Evolutionary conservation across 2,797 vertebrate species (phyloP), one percentile per base, ranked within the genome.

Genomic region (Vireo griseus): DNA sequence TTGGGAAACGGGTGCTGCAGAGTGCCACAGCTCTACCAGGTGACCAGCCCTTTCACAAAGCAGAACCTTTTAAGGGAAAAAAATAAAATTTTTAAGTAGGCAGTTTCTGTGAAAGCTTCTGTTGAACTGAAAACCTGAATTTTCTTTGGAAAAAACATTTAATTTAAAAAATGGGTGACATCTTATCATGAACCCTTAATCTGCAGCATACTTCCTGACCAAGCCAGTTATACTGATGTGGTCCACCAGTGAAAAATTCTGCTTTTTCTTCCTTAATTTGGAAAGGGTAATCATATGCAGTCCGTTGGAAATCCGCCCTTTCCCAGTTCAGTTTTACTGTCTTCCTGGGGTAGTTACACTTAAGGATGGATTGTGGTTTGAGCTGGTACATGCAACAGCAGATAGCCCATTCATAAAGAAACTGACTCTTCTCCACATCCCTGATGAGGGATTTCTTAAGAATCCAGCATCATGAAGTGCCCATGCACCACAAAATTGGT

Each of bases 31-130:
- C 5, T 14, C 29, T 52, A 40, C 33, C 21, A 48, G 22, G 4
- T 42, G 9, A 33, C 45, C 42, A 51, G 11, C 11, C 15, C 22
- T 57, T 84, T 75, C 12, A 21, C 29, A 55, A 65, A 42, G 21
- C 6, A 83, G 33, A 26, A 2, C 9, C 13, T 48, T 50, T 63
- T n/a, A 73, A 50, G 15, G 12, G 18, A 19, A 47, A 73, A 78
- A 79, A 29, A 0, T 0, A 1, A 1, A 8, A 1, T 24, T 72
- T 72, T 80, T 54, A 88, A 71, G 15, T 7, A 42, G 14, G 2
- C 2, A 55, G 9, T 76, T 87, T 57, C 29, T 58, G 28, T 69
- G 33, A 90, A 79, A 80, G 4, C 1, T 66, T 79, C 35, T 61
- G 11, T 66, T 92, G 75, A n/a, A 29, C 10, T 35, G 44, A 75